Evolutionary conservation across 2,888 invertebrate genomes (phyloP), one percentile per base, ranked within the genome.

Genomic region (Ochlodes sylvanus): DNA sequence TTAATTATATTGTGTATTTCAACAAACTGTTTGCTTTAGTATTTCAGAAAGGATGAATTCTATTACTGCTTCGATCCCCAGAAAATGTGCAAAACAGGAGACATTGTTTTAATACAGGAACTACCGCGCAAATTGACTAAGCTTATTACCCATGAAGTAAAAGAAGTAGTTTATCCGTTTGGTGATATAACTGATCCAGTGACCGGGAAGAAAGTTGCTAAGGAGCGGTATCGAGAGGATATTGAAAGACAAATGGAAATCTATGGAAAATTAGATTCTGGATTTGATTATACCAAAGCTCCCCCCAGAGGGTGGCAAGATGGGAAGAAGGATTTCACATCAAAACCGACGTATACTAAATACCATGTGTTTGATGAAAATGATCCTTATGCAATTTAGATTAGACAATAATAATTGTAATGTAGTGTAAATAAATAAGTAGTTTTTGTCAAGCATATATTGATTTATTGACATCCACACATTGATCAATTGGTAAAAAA

Each of bases 101-200:
- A 98, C 80, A 93, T 97, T 56, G 97, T 97, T 5, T 90, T 98
- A 14, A 96, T 98, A 73, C 94, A 97, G 83, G 94, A 95, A 74
- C 84, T 98, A 60, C 95, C 96, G 2, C 88, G 95, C 69, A 96
- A 96, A 84, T 78, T 97, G 71, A 97, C 97, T 0, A 95, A 95
- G 70, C 86, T 97, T 1, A 96, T 98, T 10, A 96, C 97, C 7
- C 98, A 98, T 80, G 94, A 95, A 90, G 95, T 98, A 0, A 94
- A 96, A 78, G 95, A 97, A 83, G 94, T 98, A 6, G 94, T 98
- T 15, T 97, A 97, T 86, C 96, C 96, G 1, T 89, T 96, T 76
- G 98, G 98, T 75, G 97, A 98, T 87, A 92, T 97, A 62, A 96
- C 95, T n/a, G 97, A 98, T 87, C 98, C 98, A 1, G 90, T 98